phyloP scores from a whole-genome alignment of 2,888 invertebrate genomes.

The Antitype chi region DNA sequence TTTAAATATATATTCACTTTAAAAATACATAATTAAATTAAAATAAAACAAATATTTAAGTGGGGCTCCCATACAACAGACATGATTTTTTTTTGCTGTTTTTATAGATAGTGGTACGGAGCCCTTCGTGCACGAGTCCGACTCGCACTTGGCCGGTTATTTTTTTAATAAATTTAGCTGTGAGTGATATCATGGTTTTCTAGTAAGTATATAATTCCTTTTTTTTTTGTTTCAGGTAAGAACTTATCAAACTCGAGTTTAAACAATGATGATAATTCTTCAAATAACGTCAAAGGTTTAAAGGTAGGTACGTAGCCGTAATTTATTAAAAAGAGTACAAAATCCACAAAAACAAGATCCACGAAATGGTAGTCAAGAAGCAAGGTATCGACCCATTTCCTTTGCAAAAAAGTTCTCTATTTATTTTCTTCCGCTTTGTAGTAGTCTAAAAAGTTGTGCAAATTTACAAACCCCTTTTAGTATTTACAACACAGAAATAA shows the following conservation, averaged over 20 bases:
- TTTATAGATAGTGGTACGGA: too few species aligned
- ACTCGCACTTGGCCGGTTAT: too few species aligned
- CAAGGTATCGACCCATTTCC: constrained; percentile 22
- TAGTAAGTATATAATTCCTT: background rate
- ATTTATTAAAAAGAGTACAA: background rate
- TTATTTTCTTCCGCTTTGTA: constrained; percentile 48
- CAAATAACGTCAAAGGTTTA: background rate
- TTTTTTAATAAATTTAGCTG: background rate
- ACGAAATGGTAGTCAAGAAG: constrained; percentile 18
- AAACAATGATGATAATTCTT: background rate
- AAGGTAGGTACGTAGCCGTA: background rate
- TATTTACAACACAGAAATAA: constrained; percentile 62
- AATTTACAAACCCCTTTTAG: constrained; percentile 57
- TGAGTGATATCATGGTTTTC: background rate
- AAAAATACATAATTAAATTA: too few species aligned
- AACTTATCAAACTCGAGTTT: background rate
- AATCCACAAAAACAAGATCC: background rate
- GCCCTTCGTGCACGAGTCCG: too few species aligned
- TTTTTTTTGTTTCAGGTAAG: constrained; percentile 54
- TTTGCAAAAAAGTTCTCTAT: constrained; percentile 44
- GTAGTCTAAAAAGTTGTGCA: constrained; percentile 43
- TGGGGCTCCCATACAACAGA: too few species aligned
- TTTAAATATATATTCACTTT: too few species aligned
- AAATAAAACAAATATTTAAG: too few species aligned
- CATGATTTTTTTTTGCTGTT: too few species aligned